Evolutionary conservation across 2,113 vertebrate species (phyloP).

Genomic region (Anseranas semipalmata): DNA sequence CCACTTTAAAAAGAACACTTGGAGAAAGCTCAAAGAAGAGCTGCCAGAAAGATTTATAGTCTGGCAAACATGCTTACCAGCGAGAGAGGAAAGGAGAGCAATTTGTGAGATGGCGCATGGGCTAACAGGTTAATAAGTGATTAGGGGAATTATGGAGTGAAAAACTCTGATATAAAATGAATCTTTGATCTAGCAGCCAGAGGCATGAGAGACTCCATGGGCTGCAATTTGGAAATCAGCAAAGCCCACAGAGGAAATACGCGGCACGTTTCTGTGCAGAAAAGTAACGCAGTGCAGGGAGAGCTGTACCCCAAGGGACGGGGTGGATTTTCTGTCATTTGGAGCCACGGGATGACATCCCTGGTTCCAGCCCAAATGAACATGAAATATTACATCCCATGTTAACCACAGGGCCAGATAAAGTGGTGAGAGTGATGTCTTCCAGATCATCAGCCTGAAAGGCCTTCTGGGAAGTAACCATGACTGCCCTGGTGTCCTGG

Average conservation of each 20-base stretch:
- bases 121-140: slow-evolving; percentile 37
- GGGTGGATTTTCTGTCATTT: neutral
- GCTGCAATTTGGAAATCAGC: neutral
- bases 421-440: neutral
- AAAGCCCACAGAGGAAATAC: slow-evolving; percentile 16
- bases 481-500: neutral
- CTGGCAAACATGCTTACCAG: neutral
- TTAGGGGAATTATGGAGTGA: neutral
- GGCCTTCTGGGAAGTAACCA: neutral
- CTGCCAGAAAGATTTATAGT: slow-evolving; percentile 29
- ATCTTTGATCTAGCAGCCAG: slow-evolving; percentile 49
- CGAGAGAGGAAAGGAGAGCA: neutral
- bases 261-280: neutral
- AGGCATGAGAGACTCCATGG: neutral
- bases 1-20: slow-evolving; percentile 7
- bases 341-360: neutral
- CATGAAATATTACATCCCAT: slow-evolving; percentile 24
- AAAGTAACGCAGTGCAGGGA: neutral
- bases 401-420: neutral
- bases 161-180: slow-evolving; percentile 22
- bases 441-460: neutral
- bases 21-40: slow-evolving; percentile 46
- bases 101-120: neutral
- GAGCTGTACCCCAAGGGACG: neutral
- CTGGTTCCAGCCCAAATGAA: neutral